phyloP scores from a whole-genome alignment of 2,888 invertebrate genomes.

The Eurois occulta region DNA sequence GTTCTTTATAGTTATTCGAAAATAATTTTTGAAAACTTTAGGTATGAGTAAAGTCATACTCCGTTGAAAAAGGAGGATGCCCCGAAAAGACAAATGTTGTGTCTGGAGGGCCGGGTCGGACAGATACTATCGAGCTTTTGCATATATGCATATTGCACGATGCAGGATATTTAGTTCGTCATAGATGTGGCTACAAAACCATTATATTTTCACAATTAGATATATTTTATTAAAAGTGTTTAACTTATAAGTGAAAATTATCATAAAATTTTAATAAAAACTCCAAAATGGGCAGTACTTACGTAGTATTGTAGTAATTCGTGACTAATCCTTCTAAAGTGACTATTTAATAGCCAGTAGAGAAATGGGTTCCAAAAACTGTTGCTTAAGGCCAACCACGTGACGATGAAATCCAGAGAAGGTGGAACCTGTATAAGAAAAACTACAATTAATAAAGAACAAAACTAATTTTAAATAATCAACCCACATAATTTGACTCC shows the following conservation, averaged over 20 bases:
- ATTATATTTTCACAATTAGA: neutral
- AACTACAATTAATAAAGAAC: neutral
- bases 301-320: constrained; percentile 94
- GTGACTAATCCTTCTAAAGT: constrained; percentile 95
- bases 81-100: neutral
- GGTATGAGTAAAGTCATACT: neutral
- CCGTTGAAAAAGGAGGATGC: neutral
- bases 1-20: neutral
- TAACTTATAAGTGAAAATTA: neutral
- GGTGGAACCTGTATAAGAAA: constrained; percentile 92
- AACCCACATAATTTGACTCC: neutral
- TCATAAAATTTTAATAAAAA: neutral
- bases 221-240: too few relatives aligned
- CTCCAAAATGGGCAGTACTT: constrained; percentile 76
- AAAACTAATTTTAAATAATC: neutral
- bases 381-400: constrained; percentile 96
- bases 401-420: constrained; percentile 95
- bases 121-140: neutral
- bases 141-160: neutral
- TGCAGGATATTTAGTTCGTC: neutral
- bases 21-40: neutral
- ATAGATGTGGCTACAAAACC: neutral
- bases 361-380: constrained; percentile 98
- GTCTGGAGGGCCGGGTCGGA: neutral
- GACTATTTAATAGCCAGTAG: constrained; percentile 96